These are phyloP conservation scores for Malthinus seriepunctatus DNA, from an alignment of 2,888 invertebrate genomes.

Conservation along the genomic window DNA sequence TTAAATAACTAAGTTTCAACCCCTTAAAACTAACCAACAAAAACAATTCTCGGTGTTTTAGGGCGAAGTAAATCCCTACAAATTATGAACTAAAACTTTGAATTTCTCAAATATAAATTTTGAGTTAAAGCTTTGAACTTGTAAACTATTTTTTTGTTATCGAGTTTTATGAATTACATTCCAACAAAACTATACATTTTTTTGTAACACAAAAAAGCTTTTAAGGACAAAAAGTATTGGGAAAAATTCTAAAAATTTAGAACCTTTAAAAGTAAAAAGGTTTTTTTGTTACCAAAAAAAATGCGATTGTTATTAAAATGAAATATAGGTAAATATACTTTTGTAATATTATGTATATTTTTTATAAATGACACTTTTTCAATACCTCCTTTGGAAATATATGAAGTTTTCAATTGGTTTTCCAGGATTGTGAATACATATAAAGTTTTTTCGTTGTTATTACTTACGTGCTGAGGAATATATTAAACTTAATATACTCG, in stretches of 20 bases:
- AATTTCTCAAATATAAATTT: background rate
- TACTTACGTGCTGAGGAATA: constrained; percentile 6
- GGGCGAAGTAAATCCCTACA: background rate
- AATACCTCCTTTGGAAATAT: constrained; percentile 1
- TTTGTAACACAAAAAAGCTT: constrained; percentile 5
- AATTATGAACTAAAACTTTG: background rate
- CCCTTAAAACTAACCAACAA: too few relatives aligned
- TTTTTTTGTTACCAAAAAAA: background rate
- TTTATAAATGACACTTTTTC: background rate
- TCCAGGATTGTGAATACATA: background rate
- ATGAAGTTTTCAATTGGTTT: constrained; percentile 2
- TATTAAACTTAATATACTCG: background rate
- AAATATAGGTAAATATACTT: background rate
- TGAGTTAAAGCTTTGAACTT: too few relatives aligned
- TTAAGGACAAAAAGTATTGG: constrained; percentile 4
- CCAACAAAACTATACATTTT: background rate
- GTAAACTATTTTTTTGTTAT: too few relatives aligned
- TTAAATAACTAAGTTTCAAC: too few relatives aligned
- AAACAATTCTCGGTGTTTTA: too few relatives aligned
- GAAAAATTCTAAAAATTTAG: background rate
- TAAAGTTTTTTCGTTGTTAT: constrained; percentile 4
- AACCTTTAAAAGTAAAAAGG: too few relatives aligned
- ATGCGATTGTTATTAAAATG: background rate
- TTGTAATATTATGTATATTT: constrained; percentile 6
- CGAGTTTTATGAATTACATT: background rate